Evolutionary conservation across 1,140 invertebrate species (phyloP), one percentile per base, ranked within the genome.

Genomic region (Bombus pyrosoma): DNA sequence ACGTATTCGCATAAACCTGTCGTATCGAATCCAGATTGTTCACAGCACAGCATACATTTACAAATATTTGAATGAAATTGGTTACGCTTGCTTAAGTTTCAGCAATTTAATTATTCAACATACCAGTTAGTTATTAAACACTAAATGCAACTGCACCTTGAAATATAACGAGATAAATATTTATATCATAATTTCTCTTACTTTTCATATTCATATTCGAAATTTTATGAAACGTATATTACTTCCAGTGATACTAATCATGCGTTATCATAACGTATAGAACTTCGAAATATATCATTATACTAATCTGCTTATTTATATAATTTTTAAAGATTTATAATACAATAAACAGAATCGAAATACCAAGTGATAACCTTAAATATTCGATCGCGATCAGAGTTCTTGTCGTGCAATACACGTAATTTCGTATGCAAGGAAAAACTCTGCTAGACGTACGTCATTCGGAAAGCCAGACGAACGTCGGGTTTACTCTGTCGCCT

Each of bases 391-490:
- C 32, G 66, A 71, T 57, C 43, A 37, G 64, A 43, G 18, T 34
- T 73, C 80, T 81, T 39, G 32, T n/a, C n/a, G 62, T 34, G 25
- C 53, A 18, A 64, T 74, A 43, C 64, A 13, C 39, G 80, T 64
- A 34, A 82, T 73, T 47, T 57, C 32, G 37, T 22, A 34, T 66
- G 41, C 68, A 47, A 64, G n/a, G 59, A 82, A 66, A 82, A 75
- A 75, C 81, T 28, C 22, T 34, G 25, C 22, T 41, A 43, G 22
- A 72, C 69, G 39, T 47, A 72, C 53, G 71, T 64, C 22, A 62
- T 82, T 43, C 34, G 47, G 53, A 57, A 22, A 69, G 18, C 22
- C 74, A 57, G 64, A 32, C 74, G 57, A 37, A n/a, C 81, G 32
- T 13, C 59, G 13, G n/a, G 22, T 43, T 68, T 68, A 77, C 62